Evolutionary conservation across 2,113 vertebrate genomes (phyloP), one percentile per base, ranked within the genome.

Genomic region (Microtus pennsylvanicus): DNA sequence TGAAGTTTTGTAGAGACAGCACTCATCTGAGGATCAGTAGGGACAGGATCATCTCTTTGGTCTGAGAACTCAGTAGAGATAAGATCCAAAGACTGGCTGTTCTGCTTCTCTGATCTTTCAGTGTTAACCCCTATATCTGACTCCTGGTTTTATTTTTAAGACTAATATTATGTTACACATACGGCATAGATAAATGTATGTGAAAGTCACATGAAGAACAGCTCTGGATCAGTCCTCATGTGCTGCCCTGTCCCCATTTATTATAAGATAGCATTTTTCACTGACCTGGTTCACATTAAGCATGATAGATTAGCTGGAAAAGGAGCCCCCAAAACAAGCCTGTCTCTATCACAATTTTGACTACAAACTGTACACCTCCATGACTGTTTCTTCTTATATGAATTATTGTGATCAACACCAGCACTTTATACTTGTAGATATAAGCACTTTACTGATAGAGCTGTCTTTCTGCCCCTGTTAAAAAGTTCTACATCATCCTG

Each of bases 381-480:
- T 38, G 22, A 35, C 30, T 61, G 55, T 0, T 11, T 61, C 28
- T 42, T 61, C 4, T 42, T 61, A 26, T 38, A 19, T 58, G 12
- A n/a, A 22, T 38, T 22, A 38, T 16, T n/a, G 21, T n/a, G 78
- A 58, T 81, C 35, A 81, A 22, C 38, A 0, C 38, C 2, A 82
- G 35, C 5, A 26, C 0, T 22, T 58, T 61, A n/a, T 6, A 38
- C 11, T 38, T 61, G 12, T 26, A 82, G 24, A 58, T 24, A 22
- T 80, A 58, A 58, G 3, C 11, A 82, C 10, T 58, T 58, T n/a
- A 55, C 10, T 24, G 52, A 35, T 3, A 2, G 78, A 58, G 2
- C 10, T 5, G 4, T n/a, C 33, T 12, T 17, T 24, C 30, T 5
- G 55, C 9, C 9, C 10, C 5, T 55, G 2, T 19, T n/a, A n/a